Base-by-base conservation (phyloP, 2,113 vertebrate genomes). In the Melanerpes formicivorus region DNA sequence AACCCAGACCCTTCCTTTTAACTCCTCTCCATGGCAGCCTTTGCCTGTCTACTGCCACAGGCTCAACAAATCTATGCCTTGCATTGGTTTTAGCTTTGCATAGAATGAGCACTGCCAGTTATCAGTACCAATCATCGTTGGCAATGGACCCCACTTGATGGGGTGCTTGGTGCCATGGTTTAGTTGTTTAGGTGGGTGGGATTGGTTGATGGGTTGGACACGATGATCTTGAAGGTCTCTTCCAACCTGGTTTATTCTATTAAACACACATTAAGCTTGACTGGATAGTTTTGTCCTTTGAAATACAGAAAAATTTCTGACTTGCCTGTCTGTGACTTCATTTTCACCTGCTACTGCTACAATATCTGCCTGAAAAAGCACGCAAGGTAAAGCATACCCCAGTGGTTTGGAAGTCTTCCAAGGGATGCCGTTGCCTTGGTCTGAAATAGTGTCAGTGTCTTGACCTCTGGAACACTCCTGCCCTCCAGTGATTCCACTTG, bases 101-200 rank as follows among this genome's bases (percentile, higher is more conserved):
- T 69, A 63, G 55, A 69, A 69, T 23, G 16, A 72, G 7, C 10
- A 7, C 26, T 84, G 21, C 40, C 55, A 52, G 74, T 18, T 34
- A 46, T 46, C 3, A 2, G 14, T 60, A 42, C 23, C 29, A 50
- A 15, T 11, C 29, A 21, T 25, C n/a, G 18, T 18, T 56, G 30
- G 42, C 1, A 5, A 44, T 3, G 23, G 6, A 54, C 48, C 2
- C n/a, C n/a, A n/a, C n/a, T n/a, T n/a, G n/a, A n/a, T n/a, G n/a
- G n/a, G n/a, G n/a, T n/a, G n/a, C n/a, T n/a, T n/a, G n/a, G n/a
- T n/a, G n/a, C n/a, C n/a, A n/a, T n/a, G n/a, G n/a, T n/a, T n/a
- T n/a, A n/a, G n/a, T n/a, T n/a, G n/a, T n/a, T n/a, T n/a, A n/a
- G n/a, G n/a, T n/a, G n/a, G n/a, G n/a, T n/a, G n/a, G n/a, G n/a